Percentiles rank a stretch among this genome's conserved stretches.
These are phyloP conservation scores for Girardinus metallicus DNA, from an alignment of 2,797 vertebrate genomes.

Conservation along the genomic window DNA sequence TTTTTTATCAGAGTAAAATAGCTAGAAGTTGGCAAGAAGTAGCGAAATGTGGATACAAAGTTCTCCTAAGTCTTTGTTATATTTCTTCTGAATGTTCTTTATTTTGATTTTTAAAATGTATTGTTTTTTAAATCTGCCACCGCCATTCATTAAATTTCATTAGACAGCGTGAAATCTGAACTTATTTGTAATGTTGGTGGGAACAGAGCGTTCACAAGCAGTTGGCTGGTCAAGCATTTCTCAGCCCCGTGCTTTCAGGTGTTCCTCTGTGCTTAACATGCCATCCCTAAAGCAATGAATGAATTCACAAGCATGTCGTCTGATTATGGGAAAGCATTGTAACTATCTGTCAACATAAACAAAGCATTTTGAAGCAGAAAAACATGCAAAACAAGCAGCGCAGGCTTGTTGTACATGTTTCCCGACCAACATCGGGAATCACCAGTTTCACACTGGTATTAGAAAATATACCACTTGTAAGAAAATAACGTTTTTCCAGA, in stretches of 20 bases:
- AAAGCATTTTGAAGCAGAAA: neutral
- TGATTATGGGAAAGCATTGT: neutral
- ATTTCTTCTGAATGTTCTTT: neutral
- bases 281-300: neutral
- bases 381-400: neutral
- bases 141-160: neutral
- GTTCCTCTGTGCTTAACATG: neutral
- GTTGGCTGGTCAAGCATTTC: neutral
- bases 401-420: too few species aligned
- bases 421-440: too few species aligned
- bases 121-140: neutral
- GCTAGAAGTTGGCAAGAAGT: neutral
- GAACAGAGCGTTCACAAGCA: neutral
- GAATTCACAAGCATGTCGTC: neutral
- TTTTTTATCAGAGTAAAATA: too few species aligned
- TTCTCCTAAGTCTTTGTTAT: neutral
- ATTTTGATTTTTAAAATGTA: neutral
- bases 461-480: neutral
- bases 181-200: neutral
- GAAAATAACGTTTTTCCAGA: neutral
- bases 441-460: neutral
- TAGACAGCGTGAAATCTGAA: neutral
- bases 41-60: neutral
- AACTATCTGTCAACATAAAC: neutral
- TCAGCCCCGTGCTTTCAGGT: neutral